Evolutionary conservation across 2,113 vertebrate genomes (phyloP).

Genomic region (Nothobranchius furzeri): DNA sequence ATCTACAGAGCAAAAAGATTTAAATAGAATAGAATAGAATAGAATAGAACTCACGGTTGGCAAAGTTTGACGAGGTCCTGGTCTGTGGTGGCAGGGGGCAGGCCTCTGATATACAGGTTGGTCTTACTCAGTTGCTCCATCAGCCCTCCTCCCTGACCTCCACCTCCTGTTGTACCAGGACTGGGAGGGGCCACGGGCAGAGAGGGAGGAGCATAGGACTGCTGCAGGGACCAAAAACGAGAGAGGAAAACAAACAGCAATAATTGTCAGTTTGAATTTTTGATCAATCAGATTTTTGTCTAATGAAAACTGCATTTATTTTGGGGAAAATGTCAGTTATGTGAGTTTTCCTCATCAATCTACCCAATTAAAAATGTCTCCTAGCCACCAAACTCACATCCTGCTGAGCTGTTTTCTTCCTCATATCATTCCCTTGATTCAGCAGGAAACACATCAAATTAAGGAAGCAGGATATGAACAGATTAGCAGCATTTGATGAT

Average conservation of each 20-base stretch:
- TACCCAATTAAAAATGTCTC: neutral
- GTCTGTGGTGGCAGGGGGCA: constrained; percentile 88
- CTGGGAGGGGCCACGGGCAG: constrained; percentile 98
- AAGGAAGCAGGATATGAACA: constrained; percentile 45
- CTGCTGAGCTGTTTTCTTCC: constrained; percentile 33
- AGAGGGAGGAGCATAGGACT: constrained; percentile 97
- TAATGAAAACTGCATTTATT: no score
- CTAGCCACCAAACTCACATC: constrained; percentile 14
- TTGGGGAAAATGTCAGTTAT: neutral
- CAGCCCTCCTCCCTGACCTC: constrained; percentile 81
- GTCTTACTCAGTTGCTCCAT: constrained; percentile 99
- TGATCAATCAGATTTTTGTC: neutral
- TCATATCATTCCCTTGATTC: constrained; percentile 33
- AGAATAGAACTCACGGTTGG: constrained; percentile 76
- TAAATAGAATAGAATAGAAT: constrained; percentile 13
- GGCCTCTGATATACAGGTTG: constrained; percentile 98
- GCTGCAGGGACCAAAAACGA: constrained; percentile 68
- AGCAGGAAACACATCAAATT: constrained; percentile 46
- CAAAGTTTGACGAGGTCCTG: constrained; percentile 84
- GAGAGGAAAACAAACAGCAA: constrained; percentile 4
- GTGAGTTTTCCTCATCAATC: neutral
- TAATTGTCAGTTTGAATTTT: constrained; percentile 2
- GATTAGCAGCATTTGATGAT: constrained; percentile 19
- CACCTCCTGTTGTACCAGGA: constrained; percentile 92
- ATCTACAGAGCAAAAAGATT: constrained; percentile 1